Percentiles rank a stretch among this genome's conserved stretches.
phyloP scores from a whole-genome alignment of 35 echinoderm and acorn worm species.

The Ophioderma brevispina region DNA sequence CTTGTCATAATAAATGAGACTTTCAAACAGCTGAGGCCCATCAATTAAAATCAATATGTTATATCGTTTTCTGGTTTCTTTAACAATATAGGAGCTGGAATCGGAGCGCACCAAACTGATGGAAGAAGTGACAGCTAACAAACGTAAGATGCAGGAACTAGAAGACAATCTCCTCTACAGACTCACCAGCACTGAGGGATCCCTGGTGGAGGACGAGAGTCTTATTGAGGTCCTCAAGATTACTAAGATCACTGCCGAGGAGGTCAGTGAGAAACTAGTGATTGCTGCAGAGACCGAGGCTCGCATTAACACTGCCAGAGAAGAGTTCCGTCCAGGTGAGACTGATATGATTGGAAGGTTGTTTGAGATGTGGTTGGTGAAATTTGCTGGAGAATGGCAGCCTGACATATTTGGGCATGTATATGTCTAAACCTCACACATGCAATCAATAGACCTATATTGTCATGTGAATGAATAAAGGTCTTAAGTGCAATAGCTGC shows the following conservation, averaged over 20 bases:
- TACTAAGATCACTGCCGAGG: conserved; percentile 92
- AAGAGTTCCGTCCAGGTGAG: conserved; percentile 96
- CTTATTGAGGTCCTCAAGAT: conserved; percentile 92
- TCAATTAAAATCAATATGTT: too few relatives aligned
- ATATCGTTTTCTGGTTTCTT: too few relatives aligned
- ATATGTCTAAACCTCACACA: not conserved
- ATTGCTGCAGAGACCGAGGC: conserved; percentile 93
- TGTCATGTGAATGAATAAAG: too few relatives aligned
- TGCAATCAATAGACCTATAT: not conserved
- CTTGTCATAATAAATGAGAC: too few relatives aligned
- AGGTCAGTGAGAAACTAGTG: conserved; percentile 93
- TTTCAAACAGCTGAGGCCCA: too few relatives aligned
- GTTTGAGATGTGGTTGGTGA: not conserved
- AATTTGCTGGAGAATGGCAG: not conserved
- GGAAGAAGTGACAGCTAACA: conserved; percentile 98
- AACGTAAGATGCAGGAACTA: conserved; percentile 96
- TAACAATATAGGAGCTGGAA: conserved; percentile 93
- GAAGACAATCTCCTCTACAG: conserved; percentile 96
- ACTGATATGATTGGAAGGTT: not conserved
- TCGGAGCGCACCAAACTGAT: conserved; percentile 92
- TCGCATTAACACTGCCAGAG: conserved; percentile 95
- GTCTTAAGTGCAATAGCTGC: too few relatives aligned
- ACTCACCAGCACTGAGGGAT: conserved; percentile 92
- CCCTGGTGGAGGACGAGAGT: conserved; percentile 93
- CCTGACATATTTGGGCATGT: not conserved